phyloP scores from a whole-genome alignment of 2,888 invertebrate genomes.

The Philaethria dido region DNA sequence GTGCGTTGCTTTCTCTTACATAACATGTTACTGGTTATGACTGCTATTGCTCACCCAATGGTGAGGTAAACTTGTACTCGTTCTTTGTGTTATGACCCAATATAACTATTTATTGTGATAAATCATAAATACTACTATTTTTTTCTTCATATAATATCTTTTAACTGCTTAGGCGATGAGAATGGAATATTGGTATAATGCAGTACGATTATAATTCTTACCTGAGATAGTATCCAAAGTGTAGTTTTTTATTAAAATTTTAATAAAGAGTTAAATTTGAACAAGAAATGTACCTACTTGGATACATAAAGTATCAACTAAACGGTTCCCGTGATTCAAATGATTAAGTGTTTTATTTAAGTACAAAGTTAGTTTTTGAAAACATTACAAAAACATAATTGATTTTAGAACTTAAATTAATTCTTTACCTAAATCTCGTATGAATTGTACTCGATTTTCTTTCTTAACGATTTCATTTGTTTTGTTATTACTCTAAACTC shows the following conservation, averaged over 20 bases:
- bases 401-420: not conserved
- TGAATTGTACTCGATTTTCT: not conserved
- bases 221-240: too few relatives aligned
- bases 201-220: too few relatives aligned
- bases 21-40: constrained; percentile 73
- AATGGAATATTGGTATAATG: too few relatives aligned
- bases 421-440: not conserved
- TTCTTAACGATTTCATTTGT: not conserved
- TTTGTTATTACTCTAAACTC: not conserved
- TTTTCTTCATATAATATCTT: too few relatives aligned
- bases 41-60: constrained; percentile 56
- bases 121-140: not conserved
- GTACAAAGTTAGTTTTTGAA: too few relatives aligned
- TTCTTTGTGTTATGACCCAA: constrained; percentile 8
- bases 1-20: constrained; percentile 80
- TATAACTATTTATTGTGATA: constrained; percentile 11
- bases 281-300: too few relatives aligned
- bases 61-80: constrained; percentile 28
- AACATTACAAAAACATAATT: not conserved
- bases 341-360: not conserved
- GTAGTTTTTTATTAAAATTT: too few relatives aligned
- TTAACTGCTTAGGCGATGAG: too few relatives aligned
- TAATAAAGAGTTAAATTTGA: too few relatives aligned
- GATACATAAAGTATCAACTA: too few relatives aligned
- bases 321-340: not conserved